Evolutionary conservation across 2,797 vertebrate species (phyloP).

Genomic region (Toxotes lorentzi): DNA sequence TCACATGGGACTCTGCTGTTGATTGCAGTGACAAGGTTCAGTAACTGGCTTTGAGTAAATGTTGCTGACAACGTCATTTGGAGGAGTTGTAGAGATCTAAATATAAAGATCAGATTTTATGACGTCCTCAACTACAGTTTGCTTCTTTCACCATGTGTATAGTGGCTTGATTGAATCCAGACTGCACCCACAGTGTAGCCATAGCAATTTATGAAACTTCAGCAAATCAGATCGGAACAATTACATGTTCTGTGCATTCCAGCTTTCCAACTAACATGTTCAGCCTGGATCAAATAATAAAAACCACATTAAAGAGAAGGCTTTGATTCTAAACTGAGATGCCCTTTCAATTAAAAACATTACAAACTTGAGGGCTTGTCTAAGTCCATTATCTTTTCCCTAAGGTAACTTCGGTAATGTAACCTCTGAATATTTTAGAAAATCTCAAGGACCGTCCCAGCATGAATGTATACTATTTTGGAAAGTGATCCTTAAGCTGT

Average conservation of each 20-base stretch:
- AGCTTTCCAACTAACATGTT: conserved; percentile 4
- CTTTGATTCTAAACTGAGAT: not conserved
- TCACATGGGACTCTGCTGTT: conserved; percentile 29
- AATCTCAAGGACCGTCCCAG: conserved; percentile 16
- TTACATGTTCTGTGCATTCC: conserved; percentile 9
- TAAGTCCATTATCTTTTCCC: not conserved
- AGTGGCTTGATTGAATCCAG: conserved; percentile 5
- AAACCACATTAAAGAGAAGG: conserved; percentile 1
- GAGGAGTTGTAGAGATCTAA: conserved; percentile 16
- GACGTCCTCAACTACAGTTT: conserved; percentile 10
- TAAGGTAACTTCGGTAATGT: not conserved
- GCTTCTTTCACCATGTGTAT: conserved; percentile 14
- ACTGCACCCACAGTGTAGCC: not conserved
- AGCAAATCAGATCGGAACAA: conserved; percentile 18
- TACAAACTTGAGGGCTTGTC: not conserved
- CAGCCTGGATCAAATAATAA: conserved; percentile 6
- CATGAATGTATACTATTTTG: conserved; percentile 18
- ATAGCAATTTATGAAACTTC: conserved; percentile 9
- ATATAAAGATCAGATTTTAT: conserved; percentile 23
- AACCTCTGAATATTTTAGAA: not conserved
- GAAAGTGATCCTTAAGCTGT: conserved; percentile 12
- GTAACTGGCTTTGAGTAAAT: conserved; percentile 24
- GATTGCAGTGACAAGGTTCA: conserved; percentile 31
- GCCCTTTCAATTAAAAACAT: conserved; percentile 1
- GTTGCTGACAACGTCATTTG: conserved; percentile 23